A percentile compares a stretch with the other conserved stretches of the same genome.
These are phyloP conservation scores for Glyptemys insculpta DNA, from an alignment of 2,797 vertebrate genomes.

Conservation along the genomic window DNA sequence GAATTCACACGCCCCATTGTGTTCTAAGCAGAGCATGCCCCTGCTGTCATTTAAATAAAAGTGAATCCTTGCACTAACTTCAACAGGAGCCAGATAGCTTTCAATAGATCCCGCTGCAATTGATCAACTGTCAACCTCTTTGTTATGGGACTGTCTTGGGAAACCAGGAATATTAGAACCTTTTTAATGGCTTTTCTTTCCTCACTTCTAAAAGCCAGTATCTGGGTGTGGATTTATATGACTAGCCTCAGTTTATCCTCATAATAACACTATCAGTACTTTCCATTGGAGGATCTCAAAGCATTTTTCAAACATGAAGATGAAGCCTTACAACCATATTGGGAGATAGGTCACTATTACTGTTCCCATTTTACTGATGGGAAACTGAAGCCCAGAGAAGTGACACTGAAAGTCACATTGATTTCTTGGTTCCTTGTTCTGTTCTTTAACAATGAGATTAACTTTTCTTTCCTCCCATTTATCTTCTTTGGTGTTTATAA, in stretches of 20 bases:
- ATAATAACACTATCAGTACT: background rate
- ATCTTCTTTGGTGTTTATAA: background rate
- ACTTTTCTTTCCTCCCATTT: background rate
- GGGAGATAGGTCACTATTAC: background rate
- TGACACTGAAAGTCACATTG: background rate
- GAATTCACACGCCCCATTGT: background rate
- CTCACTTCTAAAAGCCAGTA: background rate
- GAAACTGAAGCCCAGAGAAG: background rate
- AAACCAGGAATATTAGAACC: background rate
- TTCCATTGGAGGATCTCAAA: background rate
- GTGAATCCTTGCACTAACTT: background rate
- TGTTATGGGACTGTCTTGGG: background rate
- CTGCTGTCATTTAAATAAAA: conserved; percentile 15
- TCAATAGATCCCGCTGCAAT: background rate
- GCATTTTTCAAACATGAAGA: background rate
- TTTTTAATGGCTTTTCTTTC: background rate
- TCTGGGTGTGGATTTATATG: background rate
- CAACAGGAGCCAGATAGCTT: background rate
- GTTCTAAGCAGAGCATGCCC: background rate
- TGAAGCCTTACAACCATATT: background rate
- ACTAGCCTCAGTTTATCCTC: background rate
- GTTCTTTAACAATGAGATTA: background rate
- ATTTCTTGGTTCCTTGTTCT: background rate
- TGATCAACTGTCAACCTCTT: background rate
- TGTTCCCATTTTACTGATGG: background rate